Conservation (phyloP, 2,888 invertebrate genomes). For the Acleris laterana region DNA sequence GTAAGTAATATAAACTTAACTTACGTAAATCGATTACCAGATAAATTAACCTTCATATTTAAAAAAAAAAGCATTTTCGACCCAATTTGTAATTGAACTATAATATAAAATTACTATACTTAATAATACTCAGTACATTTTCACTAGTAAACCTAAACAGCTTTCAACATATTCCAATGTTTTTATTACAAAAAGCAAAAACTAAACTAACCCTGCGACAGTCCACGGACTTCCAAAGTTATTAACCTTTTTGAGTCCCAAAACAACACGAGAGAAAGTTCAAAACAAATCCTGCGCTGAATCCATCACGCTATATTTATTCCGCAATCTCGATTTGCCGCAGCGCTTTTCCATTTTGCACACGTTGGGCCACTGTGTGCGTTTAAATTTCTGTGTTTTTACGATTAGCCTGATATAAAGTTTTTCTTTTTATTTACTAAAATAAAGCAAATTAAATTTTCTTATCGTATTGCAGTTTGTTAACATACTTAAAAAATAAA, state of each 20-base stretch:
- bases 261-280: slow-evolving; percentile 16
- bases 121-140: no score
- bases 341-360: slow-evolving; percentile 10
- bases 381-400: neutral
- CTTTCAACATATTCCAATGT: no score
- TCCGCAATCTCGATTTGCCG: slow-evolving; percentile 20
- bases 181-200: no score
- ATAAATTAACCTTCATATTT: no score
- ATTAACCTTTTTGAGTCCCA: slow-evolving; percentile 15
- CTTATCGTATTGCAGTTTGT: neutral
- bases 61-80: no score
- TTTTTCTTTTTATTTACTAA: no score
- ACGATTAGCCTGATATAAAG: no score
- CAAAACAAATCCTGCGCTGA: slow-evolving; percentile 16
- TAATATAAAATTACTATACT: no score
- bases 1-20: no score
- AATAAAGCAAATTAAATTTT: neutral
- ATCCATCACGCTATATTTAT: slow-evolving; percentile 24
- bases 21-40: no score
- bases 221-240: neutral
- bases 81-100: no score
- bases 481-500: neutral
- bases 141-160: no score
- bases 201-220: neutral
- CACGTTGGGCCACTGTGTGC: neutral